A percentile compares a stretch with the other conserved stretches of the same genome.
Conservation (phyloP, 2,888 invertebrate genomes). For the Amphipyra tragopoginis region DNA sequence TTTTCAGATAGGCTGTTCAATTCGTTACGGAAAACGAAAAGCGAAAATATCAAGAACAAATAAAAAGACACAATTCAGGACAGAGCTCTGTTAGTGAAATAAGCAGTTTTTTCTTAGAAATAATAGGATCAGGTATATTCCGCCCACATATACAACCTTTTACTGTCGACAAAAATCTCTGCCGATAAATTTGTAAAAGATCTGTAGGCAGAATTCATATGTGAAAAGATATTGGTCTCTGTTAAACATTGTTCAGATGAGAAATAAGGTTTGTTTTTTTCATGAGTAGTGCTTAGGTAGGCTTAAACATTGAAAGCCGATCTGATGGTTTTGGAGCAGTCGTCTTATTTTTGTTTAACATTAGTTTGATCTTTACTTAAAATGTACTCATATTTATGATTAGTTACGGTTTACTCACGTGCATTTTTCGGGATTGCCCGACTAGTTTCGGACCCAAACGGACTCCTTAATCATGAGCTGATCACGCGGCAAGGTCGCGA, state of each 20-base stretch:
- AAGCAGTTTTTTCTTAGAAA: constrained; percentile 43
- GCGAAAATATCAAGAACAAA: constrained; percentile 19
- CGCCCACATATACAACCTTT: constrained; percentile 20
- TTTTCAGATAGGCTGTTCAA: neutral
- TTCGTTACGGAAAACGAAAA: constrained; percentile 9
- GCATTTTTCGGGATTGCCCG: too few species aligned
- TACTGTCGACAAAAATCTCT: constrained; percentile 10
- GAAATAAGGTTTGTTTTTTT: neutral
- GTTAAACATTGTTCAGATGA: constrained; percentile 5
- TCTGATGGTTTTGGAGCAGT: too few species aligned
- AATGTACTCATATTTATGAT: too few species aligned
- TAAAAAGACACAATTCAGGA: constrained; percentile 16
- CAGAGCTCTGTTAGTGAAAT: constrained; percentile 30
- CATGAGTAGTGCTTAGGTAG: too few species aligned
- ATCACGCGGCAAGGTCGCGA: too few species aligned
- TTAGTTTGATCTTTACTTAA: too few species aligned
- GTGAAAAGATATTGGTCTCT: constrained; percentile 17
- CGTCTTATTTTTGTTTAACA: too few species aligned
- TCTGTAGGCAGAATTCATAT: constrained; percentile 16
- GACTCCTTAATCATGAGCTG: too few species aligned
- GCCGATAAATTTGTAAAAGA: constrained; percentile 11
- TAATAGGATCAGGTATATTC: constrained; percentile 36
- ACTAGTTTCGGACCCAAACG: too few species aligned
- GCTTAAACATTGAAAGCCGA: too few species aligned
- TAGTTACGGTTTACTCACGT: too few species aligned